These are phyloP conservation scores for Dinothrombium tinctorium DNA, from an alignment of 1,140 invertebrate species.

Conservation along the genomic window DNA sequence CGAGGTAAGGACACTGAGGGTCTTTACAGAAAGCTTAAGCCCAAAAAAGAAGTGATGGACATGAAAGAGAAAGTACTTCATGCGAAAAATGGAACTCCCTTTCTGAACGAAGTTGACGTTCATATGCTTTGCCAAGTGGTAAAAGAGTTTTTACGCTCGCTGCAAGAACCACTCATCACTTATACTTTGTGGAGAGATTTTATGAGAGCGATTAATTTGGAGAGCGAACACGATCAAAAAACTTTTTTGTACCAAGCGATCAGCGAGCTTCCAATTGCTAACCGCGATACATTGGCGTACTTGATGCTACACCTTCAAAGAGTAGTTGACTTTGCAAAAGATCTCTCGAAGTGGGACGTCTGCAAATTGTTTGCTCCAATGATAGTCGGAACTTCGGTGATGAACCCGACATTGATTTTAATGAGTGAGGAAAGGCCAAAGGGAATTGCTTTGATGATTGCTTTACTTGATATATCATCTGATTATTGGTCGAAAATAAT, in stretches of 20 bases:
- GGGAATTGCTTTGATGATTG: too few relatives aligned
- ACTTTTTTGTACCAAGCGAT: conserved; percentile 38
- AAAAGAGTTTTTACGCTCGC: conserved; percentile 56
- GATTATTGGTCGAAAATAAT: too few relatives aligned
- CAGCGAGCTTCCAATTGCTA: conserved; percentile 47
- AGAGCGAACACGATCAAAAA: conserved; percentile 23
- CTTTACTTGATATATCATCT: too few relatives aligned
- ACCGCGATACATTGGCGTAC: conserved; percentile 64
- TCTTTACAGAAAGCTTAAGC: conserved; percentile 67
- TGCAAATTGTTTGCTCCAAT: conserved; percentile 62
- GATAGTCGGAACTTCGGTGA: conserved; percentile 49
- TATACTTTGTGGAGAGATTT: conserved; percentile 46
- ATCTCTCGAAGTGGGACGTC: conserved; percentile 51
- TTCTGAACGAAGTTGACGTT: conserved; percentile 38
- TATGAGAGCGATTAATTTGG: conserved; percentile 34
- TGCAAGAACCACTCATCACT: conserved; percentile 65
- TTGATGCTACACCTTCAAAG: conserved; percentile 58
- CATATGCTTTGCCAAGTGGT: conserved; percentile 59
- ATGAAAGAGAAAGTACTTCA: conserved; percentile 56
- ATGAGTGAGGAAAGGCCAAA: too few relatives aligned
- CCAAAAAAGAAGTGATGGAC: conserved; percentile 53
- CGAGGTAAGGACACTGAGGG: conserved; percentile 58
- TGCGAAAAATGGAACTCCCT: conserved; percentile 39
- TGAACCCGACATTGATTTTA: too few relatives aligned
- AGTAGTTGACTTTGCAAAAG: conserved; percentile 42